Evolutionary conservation across 2,113 vertebrate genomes (phyloP).

Genomic region (Larimichthys crocea): DNA sequence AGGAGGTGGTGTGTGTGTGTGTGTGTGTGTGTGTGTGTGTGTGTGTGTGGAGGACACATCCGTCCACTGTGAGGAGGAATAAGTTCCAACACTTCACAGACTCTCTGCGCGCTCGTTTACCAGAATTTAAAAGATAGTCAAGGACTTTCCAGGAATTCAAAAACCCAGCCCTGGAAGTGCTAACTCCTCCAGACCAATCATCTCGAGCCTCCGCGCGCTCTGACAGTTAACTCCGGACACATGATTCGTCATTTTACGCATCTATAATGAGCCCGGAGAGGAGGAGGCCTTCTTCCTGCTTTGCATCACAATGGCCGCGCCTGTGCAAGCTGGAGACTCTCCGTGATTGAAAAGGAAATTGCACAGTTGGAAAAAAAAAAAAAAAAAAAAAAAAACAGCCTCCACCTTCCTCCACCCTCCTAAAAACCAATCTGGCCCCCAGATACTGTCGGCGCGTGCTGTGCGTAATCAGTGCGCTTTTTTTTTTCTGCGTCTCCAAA

Average conservation of each 20-base stretch:
- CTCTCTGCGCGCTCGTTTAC: too few relatives aligned
- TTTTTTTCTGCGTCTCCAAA: conserved; percentile 57
- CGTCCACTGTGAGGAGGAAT: conserved; percentile 6
- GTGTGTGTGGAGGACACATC: conserved; percentile 44
- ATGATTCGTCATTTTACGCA: conserved; percentile 82
- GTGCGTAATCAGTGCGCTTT: conserved; percentile 73
- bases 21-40: too few relatives aligned
- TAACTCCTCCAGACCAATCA: too few relatives aligned
- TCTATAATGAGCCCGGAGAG: conserved; percentile 80
- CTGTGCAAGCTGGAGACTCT: conserved; percentile 75
- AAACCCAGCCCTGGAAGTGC: too few relatives aligned
- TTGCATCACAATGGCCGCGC: conserved; percentile 78
- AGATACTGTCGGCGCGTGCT: conserved; percentile 85
- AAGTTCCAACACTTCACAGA: too few relatives aligned
- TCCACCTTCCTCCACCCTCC: too few relatives aligned
- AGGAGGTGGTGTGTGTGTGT: too few relatives aligned
- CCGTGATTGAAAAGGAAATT: conserved; percentile 88
- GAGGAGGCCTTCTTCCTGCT: conserved; percentile 70
- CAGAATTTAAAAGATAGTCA: background rate
- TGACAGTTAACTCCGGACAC: conserved; percentile 75
- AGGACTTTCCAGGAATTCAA: background rate
- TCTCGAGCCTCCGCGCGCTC: background rate
- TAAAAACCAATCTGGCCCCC: conserved; percentile 84
- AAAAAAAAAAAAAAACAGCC: conserved; percentile 22
- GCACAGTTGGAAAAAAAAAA: conserved; percentile 83